Evolutionary conservation across 2,113 vertebrate species (phyloP).

Genomic region (Phyllopteryx taeniolatus): DNA sequence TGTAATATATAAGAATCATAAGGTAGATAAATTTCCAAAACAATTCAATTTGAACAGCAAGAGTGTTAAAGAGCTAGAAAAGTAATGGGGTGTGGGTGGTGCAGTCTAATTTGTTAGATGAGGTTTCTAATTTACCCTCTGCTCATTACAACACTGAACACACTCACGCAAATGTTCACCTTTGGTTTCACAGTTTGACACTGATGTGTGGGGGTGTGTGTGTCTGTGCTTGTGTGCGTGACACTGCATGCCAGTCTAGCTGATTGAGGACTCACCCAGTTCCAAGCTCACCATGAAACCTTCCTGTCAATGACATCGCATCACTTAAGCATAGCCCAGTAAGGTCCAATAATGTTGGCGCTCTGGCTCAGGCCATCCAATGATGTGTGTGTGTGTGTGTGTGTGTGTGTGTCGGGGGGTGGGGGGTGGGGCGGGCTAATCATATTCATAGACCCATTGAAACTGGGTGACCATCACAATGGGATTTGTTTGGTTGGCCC

Average conservation of each 20-base stretch:
- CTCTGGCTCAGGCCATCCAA: slow-evolving; percentile 26
- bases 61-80: slow-evolving; percentile 1
- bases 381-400: slow-evolving; percentile 22
- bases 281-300: slow-evolving; percentile 13
- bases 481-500: slow-evolving; percentile 21
- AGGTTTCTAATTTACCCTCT: slow-evolving; percentile 40
- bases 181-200: slow-evolving; percentile 44
- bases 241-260: slow-evolving; percentile 35
- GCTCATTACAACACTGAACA: slow-evolving; percentile 30
- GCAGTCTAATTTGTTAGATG: slow-evolving; percentile 41
- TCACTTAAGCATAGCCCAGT: slow-evolving; percentile 35
- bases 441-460: slow-evolving; percentile 38
- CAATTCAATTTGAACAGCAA: neutral
- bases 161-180: slow-evolving; percentile 47
- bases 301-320: slow-evolving; percentile 44
- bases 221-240: neutral
- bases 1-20: neutral
- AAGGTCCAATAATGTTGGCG: slow-evolving; percentile 43
- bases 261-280: slow-evolving; percentile 37
- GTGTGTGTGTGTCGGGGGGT: no score
- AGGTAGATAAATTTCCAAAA: neutral
- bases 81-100: slow-evolving; percentile 5
- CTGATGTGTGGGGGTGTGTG: slow-evolving; percentile 39
- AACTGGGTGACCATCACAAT: slow-evolving; percentile 34
- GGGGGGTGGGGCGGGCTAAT: slow-evolving; percentile 24